Percentiles rank a stretch among this genome's conserved stretches.
Evolutionary conservation across 2,113 vertebrate species (phyloP).

Genomic region (Paramormyrops kingsleyae): DNA sequence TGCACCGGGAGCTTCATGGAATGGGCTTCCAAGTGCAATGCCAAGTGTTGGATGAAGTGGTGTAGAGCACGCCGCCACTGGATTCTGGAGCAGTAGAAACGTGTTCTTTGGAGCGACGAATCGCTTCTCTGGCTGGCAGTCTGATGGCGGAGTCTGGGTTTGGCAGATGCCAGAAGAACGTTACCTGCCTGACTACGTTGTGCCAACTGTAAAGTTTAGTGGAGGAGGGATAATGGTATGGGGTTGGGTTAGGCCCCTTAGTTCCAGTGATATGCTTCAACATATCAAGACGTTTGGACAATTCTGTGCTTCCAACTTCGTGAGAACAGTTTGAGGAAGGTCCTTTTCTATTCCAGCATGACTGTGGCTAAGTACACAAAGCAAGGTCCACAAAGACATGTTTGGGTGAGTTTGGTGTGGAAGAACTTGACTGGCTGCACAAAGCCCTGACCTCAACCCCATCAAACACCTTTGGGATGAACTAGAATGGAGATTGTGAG

Average conservation of each 20-base stretch:
- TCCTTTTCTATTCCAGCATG: not conserved
- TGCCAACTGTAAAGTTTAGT: not conserved
- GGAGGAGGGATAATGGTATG: not conserved
- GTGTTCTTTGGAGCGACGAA: not conserved
- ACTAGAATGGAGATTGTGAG: not conserved
- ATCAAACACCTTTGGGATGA: not conserved
- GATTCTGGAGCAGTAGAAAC: not conserved
- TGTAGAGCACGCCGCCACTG: not conserved
- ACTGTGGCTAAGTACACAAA: not conserved
- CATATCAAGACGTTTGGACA: not conserved
- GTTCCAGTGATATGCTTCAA: not conserved
- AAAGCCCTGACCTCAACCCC: not conserved
- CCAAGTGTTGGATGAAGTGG: not conserved
- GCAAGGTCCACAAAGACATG: not conserved
- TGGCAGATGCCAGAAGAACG: not conserved
- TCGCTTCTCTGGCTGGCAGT: not conserved
- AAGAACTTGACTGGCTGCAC: not conserved
- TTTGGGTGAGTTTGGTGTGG: not conserved
- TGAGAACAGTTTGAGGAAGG: not conserved
- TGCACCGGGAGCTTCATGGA: not conserved
- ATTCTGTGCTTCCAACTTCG: not conserved
- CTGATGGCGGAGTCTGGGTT: not conserved
- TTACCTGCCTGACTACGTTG: not conserved
- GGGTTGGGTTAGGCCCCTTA: not conserved
- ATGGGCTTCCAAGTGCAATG: not conserved